Conservation (phyloP, 2,113 vertebrate species). For the Pungitius pungitius region DNA sequence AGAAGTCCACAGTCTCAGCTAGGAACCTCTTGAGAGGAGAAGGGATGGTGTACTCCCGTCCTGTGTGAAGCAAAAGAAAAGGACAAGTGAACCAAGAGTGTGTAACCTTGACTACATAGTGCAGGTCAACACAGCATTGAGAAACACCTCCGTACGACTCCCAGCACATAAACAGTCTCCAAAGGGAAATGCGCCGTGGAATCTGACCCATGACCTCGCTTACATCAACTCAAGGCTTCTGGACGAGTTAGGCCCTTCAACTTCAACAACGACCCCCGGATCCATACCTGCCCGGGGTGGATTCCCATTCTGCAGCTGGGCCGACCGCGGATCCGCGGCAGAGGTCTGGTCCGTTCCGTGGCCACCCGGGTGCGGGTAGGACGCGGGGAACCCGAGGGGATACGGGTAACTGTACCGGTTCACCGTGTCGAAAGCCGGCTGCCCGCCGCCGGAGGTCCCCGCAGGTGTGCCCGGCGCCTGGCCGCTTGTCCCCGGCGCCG, state of each 20-base stretch:
- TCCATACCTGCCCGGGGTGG: constrained; percentile 64
- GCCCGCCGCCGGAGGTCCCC: constrained; percentile 21
- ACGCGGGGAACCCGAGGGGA: constrained; percentile 24
- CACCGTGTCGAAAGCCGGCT: constrained; percentile 44
- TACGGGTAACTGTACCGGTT: constrained; percentile 56
- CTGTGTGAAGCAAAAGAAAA: constrained; percentile 67
- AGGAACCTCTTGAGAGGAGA: constrained; percentile 92
- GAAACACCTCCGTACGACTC: background rate
- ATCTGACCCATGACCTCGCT: too few species aligned
- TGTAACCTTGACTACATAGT: background rate
- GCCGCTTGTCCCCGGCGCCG: constrained; percentile 10
- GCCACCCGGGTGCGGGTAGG: constrained; percentile 2
- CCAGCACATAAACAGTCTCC: constrained; percentile 43
- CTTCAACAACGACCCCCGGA: background rate
- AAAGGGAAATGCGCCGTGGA: background rate
- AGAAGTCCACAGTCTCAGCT: constrained; percentile 95
- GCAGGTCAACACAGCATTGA: background rate
- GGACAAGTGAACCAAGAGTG: background rate
- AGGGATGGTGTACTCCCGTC: constrained; percentile 91
- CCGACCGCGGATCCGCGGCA: constrained; percentile 39
- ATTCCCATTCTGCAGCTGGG: constrained; percentile 62
- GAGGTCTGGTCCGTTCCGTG: constrained; percentile 33
- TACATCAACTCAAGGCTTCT: too few species aligned
- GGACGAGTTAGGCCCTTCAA: too few species aligned
- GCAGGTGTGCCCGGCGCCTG: constrained; percentile 16